phyloP scores from a whole-genome alignment of 2,113 vertebrate species.

The Pseudonaja textilis region DNA sequence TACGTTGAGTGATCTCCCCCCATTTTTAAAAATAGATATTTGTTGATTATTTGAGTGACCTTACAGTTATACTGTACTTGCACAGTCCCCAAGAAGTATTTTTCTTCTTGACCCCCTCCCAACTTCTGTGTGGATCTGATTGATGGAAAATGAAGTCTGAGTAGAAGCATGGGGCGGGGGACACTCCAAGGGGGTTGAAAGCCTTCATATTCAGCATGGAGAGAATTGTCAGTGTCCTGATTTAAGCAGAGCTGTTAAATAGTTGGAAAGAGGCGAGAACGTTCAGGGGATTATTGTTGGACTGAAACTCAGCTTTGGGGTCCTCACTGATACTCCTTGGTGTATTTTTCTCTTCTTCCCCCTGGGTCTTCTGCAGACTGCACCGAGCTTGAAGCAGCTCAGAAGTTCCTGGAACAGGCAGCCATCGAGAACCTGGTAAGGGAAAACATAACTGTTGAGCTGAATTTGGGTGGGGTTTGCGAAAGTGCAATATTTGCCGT shows the following conservation, averaged over 20 bases:
- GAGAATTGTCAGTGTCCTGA: not conserved
- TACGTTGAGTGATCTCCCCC: not conserved
- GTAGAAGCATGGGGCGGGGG: no score
- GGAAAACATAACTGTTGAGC: not conserved
- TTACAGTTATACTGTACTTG: not conserved
- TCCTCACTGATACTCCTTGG: not conserved
- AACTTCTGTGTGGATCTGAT: not conserved
- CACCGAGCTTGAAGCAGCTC: conserved; percentile 90
- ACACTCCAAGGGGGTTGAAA: not conserved
- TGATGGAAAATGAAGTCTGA: not conserved
- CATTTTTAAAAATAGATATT: not conserved
- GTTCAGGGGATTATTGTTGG: not conserved
- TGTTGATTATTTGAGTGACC: no score
- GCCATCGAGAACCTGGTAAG: conserved; percentile 91
- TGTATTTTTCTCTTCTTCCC: conserved; percentile 18
- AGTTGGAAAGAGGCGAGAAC: no score
- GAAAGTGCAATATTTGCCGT: not conserved
- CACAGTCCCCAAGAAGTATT: not conserved
- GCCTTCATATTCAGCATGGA: no score
- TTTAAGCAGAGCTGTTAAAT: not conserved
- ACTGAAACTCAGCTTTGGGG: not conserved
- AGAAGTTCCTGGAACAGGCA: conserved; percentile 97
- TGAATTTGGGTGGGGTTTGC: not conserved
- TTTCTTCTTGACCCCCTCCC: not conserved
- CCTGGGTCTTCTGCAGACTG: conserved; percentile 73